These are phyloP conservation scores for Netelia melanura DNA, from an alignment of 2,888 invertebrate species.

Conservation along the genomic window DNA sequence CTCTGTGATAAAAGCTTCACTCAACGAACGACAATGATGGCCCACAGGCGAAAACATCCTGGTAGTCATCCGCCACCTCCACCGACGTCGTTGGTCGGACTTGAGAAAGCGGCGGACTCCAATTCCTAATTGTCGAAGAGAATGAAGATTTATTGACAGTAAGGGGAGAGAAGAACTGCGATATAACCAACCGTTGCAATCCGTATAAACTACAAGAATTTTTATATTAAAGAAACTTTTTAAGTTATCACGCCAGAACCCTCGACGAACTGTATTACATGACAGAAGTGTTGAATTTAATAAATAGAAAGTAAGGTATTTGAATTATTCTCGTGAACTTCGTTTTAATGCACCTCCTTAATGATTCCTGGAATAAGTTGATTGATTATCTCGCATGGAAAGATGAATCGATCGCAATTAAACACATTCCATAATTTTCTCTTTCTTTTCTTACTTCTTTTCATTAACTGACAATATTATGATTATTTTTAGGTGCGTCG, in stretches of 20 bases:
- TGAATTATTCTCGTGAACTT: neutral
- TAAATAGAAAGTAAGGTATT: slow-evolving; percentile 32
- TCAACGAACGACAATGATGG: slow-evolving; percentile 67
- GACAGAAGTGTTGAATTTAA: slow-evolving; percentile 32
- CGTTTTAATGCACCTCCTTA: neutral
- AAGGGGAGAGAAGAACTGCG: neutral
- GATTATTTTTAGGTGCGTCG: slow-evolving; percentile 64
- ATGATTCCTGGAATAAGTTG: neutral
- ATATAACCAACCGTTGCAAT: too few relatives aligned
- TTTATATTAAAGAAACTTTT: neutral
- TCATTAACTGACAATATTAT: slow-evolving; percentile 26
- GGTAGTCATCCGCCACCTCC: slow-evolving; percentile 68
- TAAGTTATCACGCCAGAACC: neutral
- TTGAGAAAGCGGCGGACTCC: slow-evolving; percentile 34
- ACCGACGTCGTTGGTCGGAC: slow-evolving; percentile 47
- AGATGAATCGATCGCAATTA: neutral
- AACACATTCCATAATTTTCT: too few relatives aligned
- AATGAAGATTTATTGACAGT: neutral
- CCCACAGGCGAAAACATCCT: slow-evolving; percentile 66
- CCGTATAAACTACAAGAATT: too few relatives aligned
- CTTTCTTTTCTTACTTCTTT: neutral
- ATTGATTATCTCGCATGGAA: neutral
- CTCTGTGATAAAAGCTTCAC: slow-evolving; percentile 64
- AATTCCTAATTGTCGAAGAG: slow-evolving; percentile 38
- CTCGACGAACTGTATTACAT: neutral